Conservation (phyloP, 1,140 invertebrate genomes). For the Neuroterus valhalla region DNA sequence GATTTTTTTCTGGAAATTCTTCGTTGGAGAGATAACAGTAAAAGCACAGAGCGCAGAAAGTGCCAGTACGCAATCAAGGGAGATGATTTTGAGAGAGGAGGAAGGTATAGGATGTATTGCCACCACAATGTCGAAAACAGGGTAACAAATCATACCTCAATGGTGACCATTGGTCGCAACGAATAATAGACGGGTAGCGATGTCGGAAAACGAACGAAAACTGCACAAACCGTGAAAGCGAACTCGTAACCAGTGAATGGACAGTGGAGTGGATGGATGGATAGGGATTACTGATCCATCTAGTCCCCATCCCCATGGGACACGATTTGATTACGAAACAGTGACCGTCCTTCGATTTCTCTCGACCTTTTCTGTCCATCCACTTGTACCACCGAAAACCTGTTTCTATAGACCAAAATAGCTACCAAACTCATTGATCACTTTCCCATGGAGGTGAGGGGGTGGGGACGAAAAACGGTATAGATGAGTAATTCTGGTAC, state of each 20-base stretch:
- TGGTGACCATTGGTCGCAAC: constrained; percentile 65
- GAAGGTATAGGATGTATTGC: constrained; percentile 34
- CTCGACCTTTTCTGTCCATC: constrained; percentile 22
- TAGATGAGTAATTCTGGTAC: no score
- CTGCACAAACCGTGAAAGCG: constrained; percentile 62
- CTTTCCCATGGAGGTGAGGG: no score
- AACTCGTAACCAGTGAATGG: constrained; percentile 44
- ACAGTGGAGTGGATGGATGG: constrained; percentile 54
- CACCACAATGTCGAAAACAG: constrained; percentile 63
- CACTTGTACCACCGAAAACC: neutral
- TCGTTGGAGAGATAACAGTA: neutral
- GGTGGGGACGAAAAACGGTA: no score
- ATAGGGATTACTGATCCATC: constrained; percentile 56
- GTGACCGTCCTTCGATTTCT: constrained; percentile 53
- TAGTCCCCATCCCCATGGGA: constrained; percentile 45
- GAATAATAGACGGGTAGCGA: constrained; percentile 69
- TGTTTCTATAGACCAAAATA: neutral
- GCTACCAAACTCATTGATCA: no score
- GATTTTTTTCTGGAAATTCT: neutral
- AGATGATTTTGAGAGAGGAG: neutral
- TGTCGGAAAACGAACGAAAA: constrained; percentile 68
- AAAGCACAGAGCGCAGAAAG: neutral
- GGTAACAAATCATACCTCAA: constrained; percentile 67
- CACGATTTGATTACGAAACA: constrained; percentile 68
- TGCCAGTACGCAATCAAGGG: constrained; percentile 4